phyloP scores from a whole-genome alignment of 2,113 vertebrate species.

The Trematocara zebra region DNA sequence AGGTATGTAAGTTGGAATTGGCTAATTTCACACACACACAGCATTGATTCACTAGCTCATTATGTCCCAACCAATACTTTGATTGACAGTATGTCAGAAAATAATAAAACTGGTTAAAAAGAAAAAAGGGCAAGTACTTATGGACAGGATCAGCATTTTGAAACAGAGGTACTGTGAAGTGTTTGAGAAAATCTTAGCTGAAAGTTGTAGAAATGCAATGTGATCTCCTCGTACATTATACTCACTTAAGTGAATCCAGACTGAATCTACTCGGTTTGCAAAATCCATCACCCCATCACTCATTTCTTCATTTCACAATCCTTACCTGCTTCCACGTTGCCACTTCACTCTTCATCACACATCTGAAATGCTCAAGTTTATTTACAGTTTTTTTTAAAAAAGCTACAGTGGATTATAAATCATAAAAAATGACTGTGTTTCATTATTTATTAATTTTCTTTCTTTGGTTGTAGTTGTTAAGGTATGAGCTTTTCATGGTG shows the following conservation, averaged over 20 bases:
- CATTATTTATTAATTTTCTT: not conserved
- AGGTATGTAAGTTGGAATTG: constrained; percentile 68
- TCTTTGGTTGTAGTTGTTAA: not conserved
- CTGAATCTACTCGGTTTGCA: not conserved
- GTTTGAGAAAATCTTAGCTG: not conserved
- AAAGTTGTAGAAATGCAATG: not conserved
- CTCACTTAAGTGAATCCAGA: constrained; percentile 26
- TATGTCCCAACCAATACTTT: not conserved
- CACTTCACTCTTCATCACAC: constrained; percentile 6
- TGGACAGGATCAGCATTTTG: not conserved
- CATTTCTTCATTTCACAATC: not conserved
- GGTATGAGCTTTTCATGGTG: not conserved
- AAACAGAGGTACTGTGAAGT: not conserved
- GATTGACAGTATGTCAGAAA: not conserved
- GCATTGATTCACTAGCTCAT: not conserved
- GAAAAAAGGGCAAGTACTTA: not conserved
- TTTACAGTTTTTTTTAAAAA: not conserved
- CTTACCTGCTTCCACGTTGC: constrained; percentile 19
- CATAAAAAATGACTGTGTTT: not conserved
- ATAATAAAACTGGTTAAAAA: not conserved
- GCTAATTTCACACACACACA: not conserved
- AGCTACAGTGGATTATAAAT: not conserved
- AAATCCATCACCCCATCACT: constrained; percentile 25
- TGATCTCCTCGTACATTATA: constrained; percentile 1
- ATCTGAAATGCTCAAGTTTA: not conserved